Conservation (phyloP, 2,113 vertebrate species). For the Gavia stellata region DNA sequence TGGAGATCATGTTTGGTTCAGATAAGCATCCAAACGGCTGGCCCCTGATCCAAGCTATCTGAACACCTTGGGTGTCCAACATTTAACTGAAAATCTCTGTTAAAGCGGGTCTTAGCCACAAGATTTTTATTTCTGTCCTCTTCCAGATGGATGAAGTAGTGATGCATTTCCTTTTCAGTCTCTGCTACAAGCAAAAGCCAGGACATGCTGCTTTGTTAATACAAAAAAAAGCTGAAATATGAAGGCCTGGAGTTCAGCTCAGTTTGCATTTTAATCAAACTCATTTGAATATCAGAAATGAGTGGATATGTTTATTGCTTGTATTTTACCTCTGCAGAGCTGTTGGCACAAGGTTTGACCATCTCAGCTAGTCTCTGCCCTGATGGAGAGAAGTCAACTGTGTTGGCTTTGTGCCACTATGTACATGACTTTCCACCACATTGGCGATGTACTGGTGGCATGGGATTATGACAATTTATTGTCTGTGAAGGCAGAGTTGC, state of each 20-base stretch:
- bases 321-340: background rate
- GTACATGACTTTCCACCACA: background rate
- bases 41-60: background rate
- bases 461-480: background rate
- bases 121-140: background rate
- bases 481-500: background rate
- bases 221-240: background rate
- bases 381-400: background rate
- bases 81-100: conserved; percentile 30
- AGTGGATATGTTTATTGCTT: background rate
- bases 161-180: background rate
- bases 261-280: background rate
- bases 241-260: background rate
- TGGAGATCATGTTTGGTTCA: background rate
- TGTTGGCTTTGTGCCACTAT: background rate
- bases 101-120: background rate
- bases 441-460: background rate
- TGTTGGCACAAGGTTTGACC: background rate
- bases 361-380: background rate
- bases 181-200: background rate
- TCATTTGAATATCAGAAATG: background rate
- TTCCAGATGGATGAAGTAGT: background rate
- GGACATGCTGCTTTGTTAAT: background rate
- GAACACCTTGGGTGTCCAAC: conserved; percentile 31
- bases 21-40: conserved; percentile 15